Conservation (phyloP, 2,113 vertebrate genomes). For the Diadophis punctatus region DNA sequence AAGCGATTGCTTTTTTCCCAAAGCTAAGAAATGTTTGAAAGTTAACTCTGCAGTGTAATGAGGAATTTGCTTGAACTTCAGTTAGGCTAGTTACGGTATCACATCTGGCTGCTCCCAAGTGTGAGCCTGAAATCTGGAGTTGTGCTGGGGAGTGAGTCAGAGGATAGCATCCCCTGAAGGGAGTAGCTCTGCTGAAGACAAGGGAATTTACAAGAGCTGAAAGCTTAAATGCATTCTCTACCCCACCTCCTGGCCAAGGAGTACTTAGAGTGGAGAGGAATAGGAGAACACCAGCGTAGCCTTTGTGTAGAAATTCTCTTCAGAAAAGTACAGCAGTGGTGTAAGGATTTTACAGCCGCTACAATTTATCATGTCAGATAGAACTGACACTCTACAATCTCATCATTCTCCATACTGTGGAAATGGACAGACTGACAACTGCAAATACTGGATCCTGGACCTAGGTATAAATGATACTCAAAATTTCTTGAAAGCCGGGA, state of each 20-base stretch:
- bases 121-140: slow-evolving; percentile 76
- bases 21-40: neutral
- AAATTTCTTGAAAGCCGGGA: neutral
- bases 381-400: slow-evolving; percentile 75
- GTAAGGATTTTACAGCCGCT: slow-evolving; percentile 16
- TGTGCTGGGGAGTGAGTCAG: slow-evolving; percentile 63
- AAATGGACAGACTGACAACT: slow-evolving; percentile 75
- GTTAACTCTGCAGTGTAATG: slow-evolving; percentile 14
- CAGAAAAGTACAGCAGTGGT: neutral
- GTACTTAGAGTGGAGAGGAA: neutral
- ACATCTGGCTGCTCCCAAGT: slow-evolving; percentile 79
- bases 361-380: slow-evolving; percentile 76
- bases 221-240: neutral
- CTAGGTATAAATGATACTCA: slow-evolving; percentile 76
- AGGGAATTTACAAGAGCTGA: slow-evolving; percentile 37
- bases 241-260: neutral
- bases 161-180: slow-evolving; percentile 55
- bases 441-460: slow-evolving; percentile 96
- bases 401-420: slow-evolving; percentile 71
- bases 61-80: slow-evolving; percentile 74
- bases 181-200: slow-evolving; percentile 50
- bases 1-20: neutral
- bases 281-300: neutral
- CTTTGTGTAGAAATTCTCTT: slow-evolving; percentile 12
- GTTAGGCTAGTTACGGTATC: slow-evolving; percentile 82